Evolutionary conservation across 1,140 invertebrate species (phyloP), one percentile per base, ranked within the genome.

Genomic region (Apis florea): DNA sequence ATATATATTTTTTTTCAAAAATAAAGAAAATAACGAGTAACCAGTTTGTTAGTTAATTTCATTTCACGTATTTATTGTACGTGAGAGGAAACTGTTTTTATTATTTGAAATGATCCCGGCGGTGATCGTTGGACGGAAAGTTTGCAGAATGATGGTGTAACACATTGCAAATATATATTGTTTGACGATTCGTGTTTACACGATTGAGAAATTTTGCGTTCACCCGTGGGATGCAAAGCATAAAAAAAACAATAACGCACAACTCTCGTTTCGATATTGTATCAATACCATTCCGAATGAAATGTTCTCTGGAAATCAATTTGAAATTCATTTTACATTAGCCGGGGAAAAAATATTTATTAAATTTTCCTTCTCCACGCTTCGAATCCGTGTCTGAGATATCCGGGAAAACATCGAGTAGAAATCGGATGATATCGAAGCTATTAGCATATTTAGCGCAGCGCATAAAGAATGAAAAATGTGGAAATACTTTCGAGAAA

Each of bases 1-100:
- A 0, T 61, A 26, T 24, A 54, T 26, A 61, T 26, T 63, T 63
- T 31, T 15, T 17, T 17, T 15, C 9, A 17, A 40, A 67, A 51
- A 13, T 40, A 40, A 40, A 40, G 31, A n/a, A 51, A 24, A n/a
- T 8, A 13, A 4, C 17, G 8, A 24, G 1, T 17, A 40, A 40
- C 9, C 69, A 40, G 31, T 10, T 3, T 13, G 53, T 56, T 58
- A 78, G 53, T 56, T 58, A 78, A 84, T 83, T 87, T 40, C 68
- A 78, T 83, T 69, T 53, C 26, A 31, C 21, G 17, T 86, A 56
- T 84, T 81, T 84, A 56, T 69, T 8, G n/a, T 75, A 63, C 59
- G 69, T 75, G 64, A 81, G n/a, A 49, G 26, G 12, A 31, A 1
- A n/a, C 13, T 15, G 56, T 77, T 87, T 84, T 84, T 70, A 83